These are phyloP conservation scores for Myotis pilosus DNA, from an alignment of 2,797 vertebrate genomes.

Conservation along the genomic window DNA sequence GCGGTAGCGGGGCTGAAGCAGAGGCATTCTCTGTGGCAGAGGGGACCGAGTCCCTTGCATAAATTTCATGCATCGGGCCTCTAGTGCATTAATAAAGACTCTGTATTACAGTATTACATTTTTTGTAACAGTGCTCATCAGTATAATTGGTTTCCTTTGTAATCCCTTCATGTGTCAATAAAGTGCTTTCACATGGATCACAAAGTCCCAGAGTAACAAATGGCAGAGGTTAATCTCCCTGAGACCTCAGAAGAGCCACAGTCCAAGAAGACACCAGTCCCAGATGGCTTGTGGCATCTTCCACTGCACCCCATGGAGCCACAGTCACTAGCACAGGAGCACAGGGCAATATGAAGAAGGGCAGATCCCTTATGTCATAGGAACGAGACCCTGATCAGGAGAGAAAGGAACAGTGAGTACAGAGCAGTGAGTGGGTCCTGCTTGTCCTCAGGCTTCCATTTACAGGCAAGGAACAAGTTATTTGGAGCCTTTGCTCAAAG, in stretches of 20 bases:
- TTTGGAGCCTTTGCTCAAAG: not conserved
- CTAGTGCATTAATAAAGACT: too few relatives aligned
- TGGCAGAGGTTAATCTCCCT: not conserved
- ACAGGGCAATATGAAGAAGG: too few relatives aligned
- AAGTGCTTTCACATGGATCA: not conserved
- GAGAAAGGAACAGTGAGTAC: not conserved
- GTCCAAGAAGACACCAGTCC: not conserved
- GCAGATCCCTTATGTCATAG: not conserved
- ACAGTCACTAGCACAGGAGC: too few relatives aligned
- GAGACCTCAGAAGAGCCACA: not conserved
- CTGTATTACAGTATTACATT: too few relatives aligned
- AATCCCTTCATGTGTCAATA: not conserved
- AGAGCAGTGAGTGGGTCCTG: not conserved
- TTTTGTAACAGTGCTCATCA: too few relatives aligned
- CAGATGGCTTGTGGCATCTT: accelerated
- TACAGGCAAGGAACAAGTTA: not conserved
- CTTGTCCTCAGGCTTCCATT: not conserved
- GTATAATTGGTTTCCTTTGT: too few relatives aligned
- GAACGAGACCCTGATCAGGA: not conserved
- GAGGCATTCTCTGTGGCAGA: too few relatives aligned
- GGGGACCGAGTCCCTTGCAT: too few relatives aligned
- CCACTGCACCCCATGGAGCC: not conserved
- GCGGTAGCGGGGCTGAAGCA: accelerated
- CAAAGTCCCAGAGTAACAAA: not conserved
- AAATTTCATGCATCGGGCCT: too few relatives aligned